phyloP scores from a whole-genome alignment of 2,888 invertebrate species.

The Trichogramma evanescens region DNA sequence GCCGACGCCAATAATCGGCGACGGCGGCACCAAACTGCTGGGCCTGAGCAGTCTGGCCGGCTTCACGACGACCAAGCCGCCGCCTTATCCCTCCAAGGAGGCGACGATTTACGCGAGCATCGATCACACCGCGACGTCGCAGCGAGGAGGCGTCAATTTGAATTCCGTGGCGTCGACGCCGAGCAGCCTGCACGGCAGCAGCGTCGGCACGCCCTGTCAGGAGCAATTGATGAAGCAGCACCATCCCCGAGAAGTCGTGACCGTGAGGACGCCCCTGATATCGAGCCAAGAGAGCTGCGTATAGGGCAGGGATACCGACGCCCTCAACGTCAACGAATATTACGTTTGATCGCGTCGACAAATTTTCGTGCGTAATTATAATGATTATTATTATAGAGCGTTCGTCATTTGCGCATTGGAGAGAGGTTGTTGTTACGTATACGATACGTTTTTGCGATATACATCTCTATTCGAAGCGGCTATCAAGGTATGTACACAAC shows the following conservation, averaged over 20 bases:
- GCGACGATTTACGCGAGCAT: slow-evolving; percentile 70
- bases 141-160: slow-evolving; percentile 19
- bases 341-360: slow-evolving; percentile 39
- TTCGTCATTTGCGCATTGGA: too few species aligned
- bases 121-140: slow-evolving; percentile 58
- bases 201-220: slow-evolving; percentile 22
- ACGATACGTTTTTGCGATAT: too few species aligned
- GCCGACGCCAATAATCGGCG: background rate
- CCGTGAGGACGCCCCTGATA: slow-evolving; percentile 44
- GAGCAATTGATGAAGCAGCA: slow-evolving; percentile 32
- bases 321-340: slow-evolving; percentile 46
- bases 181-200: slow-evolving; percentile 16
- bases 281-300: slow-evolving; percentile 46
- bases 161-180: slow-evolving; percentile 25
- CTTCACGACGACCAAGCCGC: slow-evolving; percentile 31
- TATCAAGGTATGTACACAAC: too few species aligned
- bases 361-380: too few species aligned
- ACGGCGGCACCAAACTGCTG: slow-evolving; percentile 28
- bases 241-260: slow-evolving; percentile 44
- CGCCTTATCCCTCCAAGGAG: slow-evolving; percentile 54
- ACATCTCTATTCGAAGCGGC: too few species aligned
- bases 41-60: slow-evolving; percentile 39
- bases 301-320: slow-evolving; percentile 45
- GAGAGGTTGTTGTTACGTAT: too few species aligned
- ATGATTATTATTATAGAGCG: too few species aligned